These are phyloP conservation scores for Ophioninae sp. DNA, from an alignment of 2,888 invertebrate genomes.

Conservation along the genomic window DNA sequence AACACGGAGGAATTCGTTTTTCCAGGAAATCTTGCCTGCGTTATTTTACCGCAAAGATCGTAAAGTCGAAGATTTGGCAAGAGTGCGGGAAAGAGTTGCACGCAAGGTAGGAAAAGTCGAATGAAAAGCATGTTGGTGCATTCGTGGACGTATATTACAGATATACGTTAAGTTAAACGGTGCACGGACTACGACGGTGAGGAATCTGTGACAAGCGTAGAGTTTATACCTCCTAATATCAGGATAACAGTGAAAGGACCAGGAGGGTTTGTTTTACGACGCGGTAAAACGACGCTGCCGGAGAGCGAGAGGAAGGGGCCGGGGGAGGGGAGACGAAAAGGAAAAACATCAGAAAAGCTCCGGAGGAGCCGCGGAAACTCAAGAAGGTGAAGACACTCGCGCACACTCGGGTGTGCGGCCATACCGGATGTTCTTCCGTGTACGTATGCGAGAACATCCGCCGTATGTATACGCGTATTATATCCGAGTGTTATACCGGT, in stretches of 20 bases:
- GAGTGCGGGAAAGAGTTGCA: background rate
- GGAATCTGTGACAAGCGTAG: slow-evolving; percentile 68
- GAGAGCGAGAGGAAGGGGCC: slow-evolving; percentile 45
- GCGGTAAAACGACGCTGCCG: slow-evolving; percentile 79
- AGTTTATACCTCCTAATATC: slow-evolving; percentile 76
- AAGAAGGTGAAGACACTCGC: slow-evolving; percentile 49
- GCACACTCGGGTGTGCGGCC: slow-evolving; percentile 57
- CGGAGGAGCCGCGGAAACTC: slow-evolving; percentile 45
- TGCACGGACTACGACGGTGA: slow-evolving; percentile 40
- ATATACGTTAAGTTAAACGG: background rate
- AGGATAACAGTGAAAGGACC: slow-evolving; percentile 64
- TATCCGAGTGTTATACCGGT: slow-evolving; percentile 63
- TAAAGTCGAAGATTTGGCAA: background rate
- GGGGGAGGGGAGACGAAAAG: background rate
- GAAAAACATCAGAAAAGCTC: slow-evolving; percentile 2
- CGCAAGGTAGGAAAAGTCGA: background rate
- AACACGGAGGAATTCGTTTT: background rate
- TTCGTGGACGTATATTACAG: background rate
- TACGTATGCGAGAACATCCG: background rate
- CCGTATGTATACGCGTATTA: background rate
- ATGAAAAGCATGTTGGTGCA: background rate
- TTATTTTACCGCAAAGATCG: background rate
- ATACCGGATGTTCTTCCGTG: slow-evolving; percentile 19
- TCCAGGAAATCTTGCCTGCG: background rate
- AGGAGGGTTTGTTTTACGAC: slow-evolving; percentile 77